Evolutionary conservation across 1,140 invertebrate species (phyloP).

Genomic region (Caenorhabditis brenneri): DNA sequence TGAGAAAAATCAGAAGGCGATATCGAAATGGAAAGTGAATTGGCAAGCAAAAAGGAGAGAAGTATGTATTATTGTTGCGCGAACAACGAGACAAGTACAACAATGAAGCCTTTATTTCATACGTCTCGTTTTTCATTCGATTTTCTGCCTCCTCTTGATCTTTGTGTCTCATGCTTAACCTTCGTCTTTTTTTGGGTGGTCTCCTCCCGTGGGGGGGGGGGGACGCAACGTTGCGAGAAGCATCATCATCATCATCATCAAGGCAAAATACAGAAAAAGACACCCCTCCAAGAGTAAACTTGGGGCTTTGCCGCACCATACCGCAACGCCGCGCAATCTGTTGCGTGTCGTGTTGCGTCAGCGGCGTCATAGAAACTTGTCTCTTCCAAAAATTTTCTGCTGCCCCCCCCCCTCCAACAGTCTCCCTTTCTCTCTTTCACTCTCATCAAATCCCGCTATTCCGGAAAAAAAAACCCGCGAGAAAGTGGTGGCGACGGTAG

Average conservation of each 20-base stretch:
- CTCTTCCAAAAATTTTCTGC: background rate
- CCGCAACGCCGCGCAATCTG: background rate
- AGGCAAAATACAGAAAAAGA: background rate
- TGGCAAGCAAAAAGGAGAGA: background rate
- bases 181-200: background rate
- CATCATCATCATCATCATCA: background rate
- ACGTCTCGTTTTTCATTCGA: background rate
- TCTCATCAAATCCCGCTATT: constrained; percentile 38
- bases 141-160: background rate
- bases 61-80: background rate
- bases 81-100: constrained; percentile 35
- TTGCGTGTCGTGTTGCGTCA: constrained; percentile 43
- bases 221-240: background rate
- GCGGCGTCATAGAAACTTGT: constrained; percentile 31
- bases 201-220: background rate
- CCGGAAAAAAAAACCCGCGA: constrained; percentile 11
- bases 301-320: background rate
- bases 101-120: constrained; percentile 26
- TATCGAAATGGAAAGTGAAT: constrained; percentile 9
- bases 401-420: background rate
- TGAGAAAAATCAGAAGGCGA: background rate
- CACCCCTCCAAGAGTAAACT: constrained; percentile 38
- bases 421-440: background rate
- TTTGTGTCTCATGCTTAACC: constrained; percentile 18
- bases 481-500: background rate